Base-by-base conservation (phyloP, 92 coral and sea anemone genomes). In the Epizoanthus stellaris region DNA sequence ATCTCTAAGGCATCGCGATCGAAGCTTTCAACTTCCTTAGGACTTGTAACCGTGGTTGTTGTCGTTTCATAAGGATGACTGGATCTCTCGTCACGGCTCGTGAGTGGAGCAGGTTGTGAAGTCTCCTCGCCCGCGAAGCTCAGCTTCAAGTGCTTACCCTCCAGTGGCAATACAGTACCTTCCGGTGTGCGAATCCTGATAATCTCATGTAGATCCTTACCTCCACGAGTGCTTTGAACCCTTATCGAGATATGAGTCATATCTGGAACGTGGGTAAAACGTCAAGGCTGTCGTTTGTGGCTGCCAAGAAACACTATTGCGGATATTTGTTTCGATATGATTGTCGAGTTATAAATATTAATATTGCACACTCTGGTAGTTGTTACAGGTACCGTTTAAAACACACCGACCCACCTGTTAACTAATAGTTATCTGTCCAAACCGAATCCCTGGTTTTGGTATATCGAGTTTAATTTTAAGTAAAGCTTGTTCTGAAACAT, bases 161-260 rank as follows among this genome's bases (percentile, higher is more conserved):
- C 75, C 49, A 65, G 17, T 7, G 85, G 73, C 75, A 80, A 16
- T 17, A 81, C 34, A 1, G 83, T 74, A 13, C 88, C 88, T 16
- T 89, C 92, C 9, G 92, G 92, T 34, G 90, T 89, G 57, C 87
- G 77, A 13, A 89, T 82, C 57, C 90, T 66, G 80, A 89, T 67
- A 47, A 86, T 75, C 15, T 89, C 90, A 11, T 36, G 36, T 5
- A 85, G 59, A 58, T n/a, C 86, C 80, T 38, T 89, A 64, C 59
- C 64, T 17, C 92, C 89, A 63, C 49, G 25, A 36, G 89, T 90
- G 42, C 87, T 81, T 16, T 88, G 77, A 36, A 75, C 84, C 17
- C 84, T 42, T 74, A 89, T 86, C 30, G 87, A 66, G 14, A 89
- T 81, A 30, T 81, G 92, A 1, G 90, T 73, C 92, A 89, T 89